phyloP scores from a whole-genome alignment of 2,113 vertebrate genomes.

The Oreocharis arfaki region DNA sequence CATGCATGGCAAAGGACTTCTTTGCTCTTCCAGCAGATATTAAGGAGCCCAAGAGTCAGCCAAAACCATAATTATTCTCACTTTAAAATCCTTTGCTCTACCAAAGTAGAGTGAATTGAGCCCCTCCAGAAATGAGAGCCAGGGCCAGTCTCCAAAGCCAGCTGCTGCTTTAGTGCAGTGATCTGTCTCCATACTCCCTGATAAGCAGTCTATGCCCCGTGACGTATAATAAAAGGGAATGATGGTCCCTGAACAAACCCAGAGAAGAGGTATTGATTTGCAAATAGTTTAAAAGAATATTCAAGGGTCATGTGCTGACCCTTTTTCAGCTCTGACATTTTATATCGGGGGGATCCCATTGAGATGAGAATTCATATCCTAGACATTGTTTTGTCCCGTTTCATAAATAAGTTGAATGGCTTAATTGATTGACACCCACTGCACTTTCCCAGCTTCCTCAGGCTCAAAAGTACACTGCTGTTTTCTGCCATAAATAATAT shows the following conservation, averaged over 20 bases:
- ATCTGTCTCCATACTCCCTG: slow-evolving; percentile 33
- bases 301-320: slow-evolving; percentile 60
- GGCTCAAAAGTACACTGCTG: slow-evolving; percentile 63
- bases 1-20: neutral
- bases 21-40: neutral
- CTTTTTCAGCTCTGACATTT: slow-evolving; percentile 66
- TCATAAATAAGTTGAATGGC: slow-evolving; percentile 69
- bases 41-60: neutral
- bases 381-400: slow-evolving; percentile 65
- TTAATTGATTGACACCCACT: slow-evolving; percentile 67
- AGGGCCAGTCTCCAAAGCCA: neutral
- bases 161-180: slow-evolving; percentile 38
- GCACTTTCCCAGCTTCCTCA: slow-evolving; percentile 62
- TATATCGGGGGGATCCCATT: slow-evolving; percentile 64
- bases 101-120: neutral
- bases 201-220: slow-evolving; percentile 34
- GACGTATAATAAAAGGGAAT: slow-evolving; percentile 46
- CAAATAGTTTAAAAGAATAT: slow-evolving; percentile 68
- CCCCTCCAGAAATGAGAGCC: neutral
- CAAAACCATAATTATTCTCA: neutral
- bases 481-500: slow-evolving; percentile 66
- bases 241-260: slow-evolving; percentile 48
- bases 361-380: slow-evolving; percentile 65
- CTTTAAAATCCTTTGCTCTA: neutral
- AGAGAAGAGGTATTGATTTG: slow-evolving; percentile 65